These are phyloP conservation scores for Perithous albicinctus DNA, from an alignment of 2,888 invertebrate species.

Conservation along the genomic window DNA sequence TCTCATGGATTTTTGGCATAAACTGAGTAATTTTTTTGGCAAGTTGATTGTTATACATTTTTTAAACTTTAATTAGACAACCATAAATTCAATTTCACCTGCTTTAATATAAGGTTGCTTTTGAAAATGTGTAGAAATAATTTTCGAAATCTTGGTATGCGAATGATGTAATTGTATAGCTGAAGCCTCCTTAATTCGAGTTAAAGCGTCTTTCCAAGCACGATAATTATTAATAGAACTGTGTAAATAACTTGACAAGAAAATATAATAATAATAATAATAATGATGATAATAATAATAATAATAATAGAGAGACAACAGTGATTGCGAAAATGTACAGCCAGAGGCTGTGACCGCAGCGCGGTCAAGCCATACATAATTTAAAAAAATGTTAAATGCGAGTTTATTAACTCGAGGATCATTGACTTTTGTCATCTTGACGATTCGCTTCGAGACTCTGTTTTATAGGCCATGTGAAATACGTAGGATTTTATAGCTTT, in stretches of 20 bases:
- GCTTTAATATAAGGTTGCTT: no score
- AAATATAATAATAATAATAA: constrained; percentile 3
- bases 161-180: no score
- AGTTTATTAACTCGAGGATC: constrained; percentile 11
- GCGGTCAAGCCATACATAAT: constrained; percentile 26
- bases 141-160: no score
- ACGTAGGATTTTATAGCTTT: constrained; percentile 16
- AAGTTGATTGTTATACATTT: no score
- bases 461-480: background rate
- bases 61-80: no score
- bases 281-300: no score
- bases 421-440: background rate
- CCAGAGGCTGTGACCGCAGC: constrained; percentile 31
- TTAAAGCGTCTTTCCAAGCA: constrained; percentile 6
- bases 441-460: constrained; percentile 17
- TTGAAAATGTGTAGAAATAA: no score
- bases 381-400: constrained; percentile 26
- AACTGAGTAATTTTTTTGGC: no score
- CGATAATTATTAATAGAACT: constrained; percentile 45
- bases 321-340: constrained; percentile 2
- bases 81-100: no score
- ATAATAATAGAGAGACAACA: background rate
- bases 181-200: no score
- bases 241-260: constrained; percentile 48
- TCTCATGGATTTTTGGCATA: no score